These are phyloP conservation scores for Nyleta sp. DNA, from an alignment of 2,888 invertebrate genomes.

Conservation along the genomic window DNA sequence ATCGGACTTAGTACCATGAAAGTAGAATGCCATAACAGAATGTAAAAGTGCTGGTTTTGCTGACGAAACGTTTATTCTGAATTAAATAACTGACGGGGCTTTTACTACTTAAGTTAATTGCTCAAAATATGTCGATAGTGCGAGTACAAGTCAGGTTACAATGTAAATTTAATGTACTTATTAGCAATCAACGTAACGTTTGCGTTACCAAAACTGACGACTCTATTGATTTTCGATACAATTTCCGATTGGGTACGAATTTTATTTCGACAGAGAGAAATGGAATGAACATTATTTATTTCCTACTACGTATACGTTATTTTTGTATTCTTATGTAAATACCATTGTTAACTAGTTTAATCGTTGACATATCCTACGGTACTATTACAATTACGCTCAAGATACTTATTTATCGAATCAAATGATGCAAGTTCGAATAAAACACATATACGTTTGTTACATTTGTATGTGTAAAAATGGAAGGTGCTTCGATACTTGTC, in stretches of 20 bases:
- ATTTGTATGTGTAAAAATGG: neutral
- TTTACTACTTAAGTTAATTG: constrained; percentile 31
- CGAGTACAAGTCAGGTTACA: neutral
- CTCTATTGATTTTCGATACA: neutral
- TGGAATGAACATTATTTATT: constrained; percentile 11
- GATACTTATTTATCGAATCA: neutral
- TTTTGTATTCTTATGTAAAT: constrained; percentile 8
- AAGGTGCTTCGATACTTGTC: constrained; percentile 3
- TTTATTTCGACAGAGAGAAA: neutral
- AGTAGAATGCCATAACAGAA: constrained; percentile 2
- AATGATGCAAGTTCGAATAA: neutral
- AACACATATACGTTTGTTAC: neutral
- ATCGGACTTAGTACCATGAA: constrained; percentile 18
- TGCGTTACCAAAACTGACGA: neutral
- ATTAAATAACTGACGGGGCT: constrained; percentile 10
- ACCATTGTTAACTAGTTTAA: neutral
- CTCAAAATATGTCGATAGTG: constrained; percentile 17
- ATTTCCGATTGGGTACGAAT: neutral
- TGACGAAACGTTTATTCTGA: too few relatives aligned
- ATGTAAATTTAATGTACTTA: constrained; percentile 13
- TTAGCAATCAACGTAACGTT: neutral
- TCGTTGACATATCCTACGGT: neutral
- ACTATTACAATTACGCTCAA: constrained; percentile 8
- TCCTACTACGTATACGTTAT: neutral
- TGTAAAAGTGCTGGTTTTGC: neutral